Evolutionary conservation across 1,140 invertebrate species (phyloP).

Genomic region (Drosophila subobscura): DNA sequence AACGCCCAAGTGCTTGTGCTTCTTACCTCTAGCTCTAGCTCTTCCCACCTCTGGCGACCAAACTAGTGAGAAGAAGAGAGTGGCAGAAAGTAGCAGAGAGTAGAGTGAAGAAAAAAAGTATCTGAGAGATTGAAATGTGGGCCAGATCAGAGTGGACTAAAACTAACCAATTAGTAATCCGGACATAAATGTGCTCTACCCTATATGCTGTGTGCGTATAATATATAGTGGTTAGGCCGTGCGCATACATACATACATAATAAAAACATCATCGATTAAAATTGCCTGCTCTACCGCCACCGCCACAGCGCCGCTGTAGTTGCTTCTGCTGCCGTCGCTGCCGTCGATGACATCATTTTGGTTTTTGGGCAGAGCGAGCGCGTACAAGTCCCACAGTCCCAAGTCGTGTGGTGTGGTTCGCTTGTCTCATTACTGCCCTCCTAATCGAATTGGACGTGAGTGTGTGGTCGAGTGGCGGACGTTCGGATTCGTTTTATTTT

Average conservation of each 20-base stretch:
- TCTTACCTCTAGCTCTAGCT: no score
- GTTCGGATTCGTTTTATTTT: conserved; percentile 33
- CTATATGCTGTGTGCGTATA: conserved; percentile 1
- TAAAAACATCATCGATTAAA: conserved; percentile 80
- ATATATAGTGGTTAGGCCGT: conserved; percentile 7
- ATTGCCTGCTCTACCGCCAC: conserved; percentile 61
- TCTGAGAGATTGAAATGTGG: conserved; percentile 60
- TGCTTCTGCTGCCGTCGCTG: conserved; percentile 41
- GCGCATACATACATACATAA: conserved; percentile 38
- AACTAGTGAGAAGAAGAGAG: conserved; percentile 23
- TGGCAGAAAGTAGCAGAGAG: conserved; percentile 28
- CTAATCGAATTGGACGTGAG: conserved; percentile 56
- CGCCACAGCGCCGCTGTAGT: conserved; percentile 36
- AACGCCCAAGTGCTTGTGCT: conserved; percentile 57
- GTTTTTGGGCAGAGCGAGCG: conserved; percentile 65
- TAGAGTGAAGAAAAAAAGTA: conserved; percentile 59
- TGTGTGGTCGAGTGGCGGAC: conserved; percentile 29
- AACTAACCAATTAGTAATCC: conserved; percentile 3
- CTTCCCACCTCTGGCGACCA: neutral
- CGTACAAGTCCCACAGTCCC: conserved; percentile 18
- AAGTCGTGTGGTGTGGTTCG: conserved; percentile 23
- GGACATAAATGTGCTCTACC: neutral
- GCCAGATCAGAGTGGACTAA: conserved; percentile 40
- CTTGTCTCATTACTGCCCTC: conserved; percentile 42
- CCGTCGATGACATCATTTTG: conserved; percentile 76